Conservation (phyloP, 92 coral and sea anemone genomes). For the Umimayanthus chanpuru region DNA sequence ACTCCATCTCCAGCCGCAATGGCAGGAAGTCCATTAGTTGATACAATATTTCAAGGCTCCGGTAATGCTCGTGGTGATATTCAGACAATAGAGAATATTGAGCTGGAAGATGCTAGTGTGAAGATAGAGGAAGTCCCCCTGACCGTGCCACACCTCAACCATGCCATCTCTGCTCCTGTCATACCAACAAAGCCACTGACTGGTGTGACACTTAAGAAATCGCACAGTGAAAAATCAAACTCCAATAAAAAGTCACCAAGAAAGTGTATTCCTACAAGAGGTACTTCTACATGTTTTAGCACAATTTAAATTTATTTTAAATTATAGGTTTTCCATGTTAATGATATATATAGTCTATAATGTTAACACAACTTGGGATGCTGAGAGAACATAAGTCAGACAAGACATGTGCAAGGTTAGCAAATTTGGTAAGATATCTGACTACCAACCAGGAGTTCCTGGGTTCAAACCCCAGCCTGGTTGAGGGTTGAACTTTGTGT, state of each 20-base stretch:
- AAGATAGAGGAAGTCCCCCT: constrained; percentile 97
- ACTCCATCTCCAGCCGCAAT: constrained; percentile 68
- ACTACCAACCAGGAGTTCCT: too few relatives aligned
- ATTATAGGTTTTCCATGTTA: too few relatives aligned
- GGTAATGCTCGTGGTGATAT: constrained; percentile 52
- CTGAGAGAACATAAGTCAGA: too few relatives aligned
- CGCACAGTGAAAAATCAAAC: constrained; percentile 51
- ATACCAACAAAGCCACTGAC: constrained; percentile 38
- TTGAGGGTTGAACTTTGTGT: too few relatives aligned
- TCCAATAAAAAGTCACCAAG: constrained; percentile 85
- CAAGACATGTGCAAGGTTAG: too few relatives aligned
- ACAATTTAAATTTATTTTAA: too few relatives aligned
- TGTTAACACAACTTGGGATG: too few relatives aligned
- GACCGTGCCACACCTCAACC: constrained; percentile 77
- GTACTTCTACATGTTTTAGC: constrained; percentile 26
- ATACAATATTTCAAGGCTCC: constrained; percentile 59
- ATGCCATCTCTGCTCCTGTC: constrained; percentile 46
- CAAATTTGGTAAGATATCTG: too few relatives aligned
- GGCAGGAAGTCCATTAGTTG: constrained; percentile 61
- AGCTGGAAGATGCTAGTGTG: constrained; percentile 79
- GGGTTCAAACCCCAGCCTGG: too few relatives aligned
- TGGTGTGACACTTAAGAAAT: constrained; percentile 70
- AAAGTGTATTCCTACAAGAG: constrained; percentile 90
- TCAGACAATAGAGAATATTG: constrained; percentile 73
- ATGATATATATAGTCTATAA: too few relatives aligned